phyloP scores from a whole-genome alignment of 2,113 vertebrate genomes.

The Oncorhynchus nerka region DNA sequence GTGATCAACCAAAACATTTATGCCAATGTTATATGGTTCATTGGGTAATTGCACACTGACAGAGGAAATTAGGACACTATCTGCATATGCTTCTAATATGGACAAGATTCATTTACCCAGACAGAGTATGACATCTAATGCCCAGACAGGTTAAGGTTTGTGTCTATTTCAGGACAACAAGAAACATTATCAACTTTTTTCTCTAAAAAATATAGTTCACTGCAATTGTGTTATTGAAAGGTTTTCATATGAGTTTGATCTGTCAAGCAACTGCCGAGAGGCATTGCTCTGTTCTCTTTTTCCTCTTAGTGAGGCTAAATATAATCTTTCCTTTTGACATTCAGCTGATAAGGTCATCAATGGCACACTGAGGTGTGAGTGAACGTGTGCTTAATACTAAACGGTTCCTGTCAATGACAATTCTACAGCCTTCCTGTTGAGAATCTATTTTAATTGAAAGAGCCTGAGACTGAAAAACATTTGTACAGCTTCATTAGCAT shows the following conservation, averaged over 20 bases:
- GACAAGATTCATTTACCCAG: neutral
- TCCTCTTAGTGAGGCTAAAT: slow-evolving; percentile 18
- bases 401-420: neutral
- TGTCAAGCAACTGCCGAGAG: neutral
- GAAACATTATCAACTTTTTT: neutral
- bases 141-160: neutral
- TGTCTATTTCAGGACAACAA: neutral
- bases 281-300: neutral
- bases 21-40: neutral
- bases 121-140: neutral
- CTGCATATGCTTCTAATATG: neutral
- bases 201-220: no score
- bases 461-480: no score
- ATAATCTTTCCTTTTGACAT: slow-evolving; percentile 34
- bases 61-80: neutral
- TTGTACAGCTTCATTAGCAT: neutral
- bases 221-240: neutral
- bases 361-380: slow-evolving; percentile 5
- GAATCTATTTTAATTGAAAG: neutral
- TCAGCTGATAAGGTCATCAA: slow-evolving; percentile 40
- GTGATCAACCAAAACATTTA: neutral
- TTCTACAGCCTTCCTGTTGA: neutral
- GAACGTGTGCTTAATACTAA: neutral
- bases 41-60: neutral
- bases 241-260: neutral